Conservation (phyloP, 2,888 invertebrate species). For the Fissipunctia ypsillon region DNA sequence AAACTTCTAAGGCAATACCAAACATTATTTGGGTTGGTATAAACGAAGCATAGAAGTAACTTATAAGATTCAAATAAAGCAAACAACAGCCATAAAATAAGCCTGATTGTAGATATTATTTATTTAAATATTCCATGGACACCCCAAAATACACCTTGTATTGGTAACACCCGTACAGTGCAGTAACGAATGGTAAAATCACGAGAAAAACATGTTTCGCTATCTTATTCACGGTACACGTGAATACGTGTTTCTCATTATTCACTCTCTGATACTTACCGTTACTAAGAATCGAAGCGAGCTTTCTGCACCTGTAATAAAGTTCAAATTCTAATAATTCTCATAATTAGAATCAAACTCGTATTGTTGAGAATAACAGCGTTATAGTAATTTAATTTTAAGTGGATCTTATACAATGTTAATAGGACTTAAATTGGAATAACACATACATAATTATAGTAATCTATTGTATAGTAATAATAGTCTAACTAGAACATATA, state of each 20-base stretch:
- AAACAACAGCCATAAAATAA: background rate
- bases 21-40: background rate
- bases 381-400: constrained; percentile 35
- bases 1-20: background rate
- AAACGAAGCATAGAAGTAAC: background rate
- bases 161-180: constrained; percentile 59
- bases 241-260: constrained; percentile 49
- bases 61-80: background rate
- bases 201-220: constrained; percentile 57
- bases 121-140: constrained; percentile 39
- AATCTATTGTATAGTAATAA: constrained; percentile 26
- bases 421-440: constrained; percentile 37
- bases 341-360: background rate
- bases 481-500: constrained; percentile 5
- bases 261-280: constrained; percentile 34
- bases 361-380: constrained; percentile 35
- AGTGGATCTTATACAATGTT: constrained; percentile 25
- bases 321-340: constrained; percentile 35
- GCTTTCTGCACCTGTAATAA: constrained; percentile 29
- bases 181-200: constrained; percentile 63
- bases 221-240: constrained; percentile 59
- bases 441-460: constrained; percentile 26
- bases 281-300: constrained; percentile 6
- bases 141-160: constrained; percentile 51
- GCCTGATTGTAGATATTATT: background rate